A percentile compares a stretch with the other conserved stretches of the same genome.
These are phyloP conservation scores for Tricholauxania praeusta DNA, from an alignment of 2,888 invertebrate genomes.

Conservation along the genomic window DNA sequence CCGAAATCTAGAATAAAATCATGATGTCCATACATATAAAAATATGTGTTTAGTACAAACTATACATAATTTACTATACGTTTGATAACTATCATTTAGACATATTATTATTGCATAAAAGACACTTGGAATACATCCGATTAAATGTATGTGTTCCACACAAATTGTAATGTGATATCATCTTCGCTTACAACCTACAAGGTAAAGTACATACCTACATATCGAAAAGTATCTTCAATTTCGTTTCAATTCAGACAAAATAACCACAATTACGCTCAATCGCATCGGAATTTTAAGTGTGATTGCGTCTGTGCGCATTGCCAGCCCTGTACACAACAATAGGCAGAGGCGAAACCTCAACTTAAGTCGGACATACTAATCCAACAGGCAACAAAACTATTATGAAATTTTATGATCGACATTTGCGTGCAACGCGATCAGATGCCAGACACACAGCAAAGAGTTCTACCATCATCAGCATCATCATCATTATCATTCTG, in stretches of 20 bases:
- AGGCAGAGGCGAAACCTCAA: background rate
- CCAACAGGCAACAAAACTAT: slow-evolving; percentile 11
- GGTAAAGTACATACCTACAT: no score
- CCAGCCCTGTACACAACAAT: background rate
- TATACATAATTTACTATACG: no score
- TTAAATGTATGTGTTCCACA: no score
- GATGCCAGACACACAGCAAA: slow-evolving; percentile 5
- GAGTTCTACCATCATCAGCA: slow-evolving; percentile 38
- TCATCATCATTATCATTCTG: slow-evolving; percentile 32
- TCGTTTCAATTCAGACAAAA: slow-evolving; percentile 16
- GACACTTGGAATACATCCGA: no score
- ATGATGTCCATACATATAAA: no score
- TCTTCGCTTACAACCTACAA: no score
- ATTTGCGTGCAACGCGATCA: slow-evolving; percentile 25
- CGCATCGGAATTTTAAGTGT: slow-evolving; percentile 28
- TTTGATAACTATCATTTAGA: no score
- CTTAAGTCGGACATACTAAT: background rate
- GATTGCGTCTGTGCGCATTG: slow-evolving; percentile 19
- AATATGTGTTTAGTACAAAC: no score
- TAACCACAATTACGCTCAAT: slow-evolving; percentile 26
- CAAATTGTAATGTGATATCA: no score
- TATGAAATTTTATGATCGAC: slow-evolving; percentile 28
- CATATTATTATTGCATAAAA: no score
- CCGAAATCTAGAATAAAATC: no score
- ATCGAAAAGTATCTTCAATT: slow-evolving; percentile 6